Evolutionary conservation across 1,140 invertebrate species (phyloP).

Genomic region (Chlorops oryzae): DNA sequence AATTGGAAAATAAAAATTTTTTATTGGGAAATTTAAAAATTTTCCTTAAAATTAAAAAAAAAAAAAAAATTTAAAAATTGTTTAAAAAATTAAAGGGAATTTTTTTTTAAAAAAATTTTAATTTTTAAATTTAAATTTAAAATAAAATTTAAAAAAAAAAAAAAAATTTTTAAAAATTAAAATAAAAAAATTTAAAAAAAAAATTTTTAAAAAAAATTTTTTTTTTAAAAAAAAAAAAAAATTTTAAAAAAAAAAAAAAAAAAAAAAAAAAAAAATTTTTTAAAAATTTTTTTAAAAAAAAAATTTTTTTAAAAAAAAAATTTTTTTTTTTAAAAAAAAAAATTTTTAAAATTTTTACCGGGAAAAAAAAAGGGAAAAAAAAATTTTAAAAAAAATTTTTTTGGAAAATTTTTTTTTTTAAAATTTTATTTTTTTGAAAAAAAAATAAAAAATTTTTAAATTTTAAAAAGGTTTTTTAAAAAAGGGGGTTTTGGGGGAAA

Average conservation of each 20-base stretch:
- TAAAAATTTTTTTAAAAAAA: not conserved
- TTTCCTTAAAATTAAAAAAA: not conserved
- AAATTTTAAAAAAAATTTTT: not conserved
- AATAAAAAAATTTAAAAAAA: not conserved
- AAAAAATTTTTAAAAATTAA: not conserved
- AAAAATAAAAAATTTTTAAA: no score
- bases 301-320: not conserved
- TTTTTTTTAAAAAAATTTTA: not conserved
- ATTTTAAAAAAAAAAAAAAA: no score
- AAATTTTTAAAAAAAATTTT: not conserved
- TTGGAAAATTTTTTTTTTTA: not conserved
- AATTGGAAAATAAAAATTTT: not conserved
- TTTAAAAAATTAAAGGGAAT: not conserved
- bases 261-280: not conserved
- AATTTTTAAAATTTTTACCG: not conserved
- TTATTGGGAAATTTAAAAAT: not conserved
- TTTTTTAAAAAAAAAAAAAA: no score
- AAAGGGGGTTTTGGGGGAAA: no score
- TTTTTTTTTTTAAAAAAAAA: not conserved
- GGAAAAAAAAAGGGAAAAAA: not conserved
- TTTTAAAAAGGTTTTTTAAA: not conserved
- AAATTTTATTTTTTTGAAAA: no score
- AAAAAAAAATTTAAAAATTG: not conserved
- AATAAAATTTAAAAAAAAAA: not conserved
- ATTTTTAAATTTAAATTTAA: not conserved